phyloP scores from a whole-genome alignment of 2,888 invertebrate species.

The Macrophya annulata region DNA sequence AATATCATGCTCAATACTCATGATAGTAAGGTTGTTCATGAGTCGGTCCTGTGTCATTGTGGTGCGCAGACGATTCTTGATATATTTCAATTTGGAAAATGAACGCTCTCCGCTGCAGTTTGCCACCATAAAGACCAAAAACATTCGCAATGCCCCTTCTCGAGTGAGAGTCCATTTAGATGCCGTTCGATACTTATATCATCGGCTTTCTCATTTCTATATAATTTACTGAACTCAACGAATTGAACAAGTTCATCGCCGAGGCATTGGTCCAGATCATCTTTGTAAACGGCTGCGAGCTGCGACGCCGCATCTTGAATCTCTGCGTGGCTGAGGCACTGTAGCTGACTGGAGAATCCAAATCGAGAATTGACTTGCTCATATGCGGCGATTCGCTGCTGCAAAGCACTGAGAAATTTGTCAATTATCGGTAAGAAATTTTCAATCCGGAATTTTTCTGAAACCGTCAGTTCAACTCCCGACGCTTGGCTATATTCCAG shows the following conservation, averaged over 20 bases:
- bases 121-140: conserved; percentile 56
- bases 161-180: conserved; percentile 56
- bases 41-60: conserved; percentile 57
- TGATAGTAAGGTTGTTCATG: conserved; percentile 47
- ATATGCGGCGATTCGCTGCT: conserved; percentile 49
- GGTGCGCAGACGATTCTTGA: conserved; percentile 59
- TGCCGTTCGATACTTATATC: conserved; percentile 50
- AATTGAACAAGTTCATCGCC: conserved; percentile 57
- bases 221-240: conserved; percentile 56
- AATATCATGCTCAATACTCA: conserved; percentile 58
- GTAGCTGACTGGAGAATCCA: conserved; percentile 16
- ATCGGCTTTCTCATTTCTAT: conserved; percentile 30
- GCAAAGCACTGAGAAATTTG: conserved; percentile 55
- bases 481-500: conserved; percentile 55
- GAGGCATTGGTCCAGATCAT: conserved; percentile 58
- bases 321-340: conserved; percentile 12
- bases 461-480: conserved; percentile 54
- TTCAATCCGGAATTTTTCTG: conserved; percentile 56
- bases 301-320: conserved; percentile 25
- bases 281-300: conserved; percentile 51
- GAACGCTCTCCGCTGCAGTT: conserved; percentile 54
- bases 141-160: conserved; percentile 58
- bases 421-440: conserved; percentile 58
- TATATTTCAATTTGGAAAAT: conserved; percentile 57
- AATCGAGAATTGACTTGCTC: conserved; percentile 8